Conservation (phyloP, 2,888 invertebrate genomes). For the Lingula anatina region DNA sequence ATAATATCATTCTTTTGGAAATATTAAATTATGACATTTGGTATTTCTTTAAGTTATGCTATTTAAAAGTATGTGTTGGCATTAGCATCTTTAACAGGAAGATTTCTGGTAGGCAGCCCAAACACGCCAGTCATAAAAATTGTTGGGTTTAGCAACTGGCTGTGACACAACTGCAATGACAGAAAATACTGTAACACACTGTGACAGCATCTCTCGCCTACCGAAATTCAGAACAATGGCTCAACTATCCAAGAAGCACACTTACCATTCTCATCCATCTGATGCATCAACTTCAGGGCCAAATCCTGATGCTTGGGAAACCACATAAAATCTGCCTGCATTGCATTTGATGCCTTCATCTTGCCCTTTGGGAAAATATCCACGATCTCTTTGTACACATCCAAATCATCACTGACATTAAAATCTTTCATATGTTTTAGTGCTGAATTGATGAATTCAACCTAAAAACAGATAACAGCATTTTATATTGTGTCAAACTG, state of each 20-base stretch:
- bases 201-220: no score
- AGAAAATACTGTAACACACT: no score
- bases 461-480: no score
- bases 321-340: slow-evolving; percentile 86
- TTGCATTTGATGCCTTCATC: slow-evolving; percentile 68
- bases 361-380: slow-evolving; percentile 79
- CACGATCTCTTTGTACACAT: slow-evolving; percentile 72
- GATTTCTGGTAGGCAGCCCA: no score
- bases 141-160: background rate
- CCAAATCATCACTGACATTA: slow-evolving; percentile 72
- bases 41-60: no score
- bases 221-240: no score
- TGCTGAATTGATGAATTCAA: slow-evolving; percentile 90
- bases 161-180: background rate
- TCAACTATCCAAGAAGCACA: no score
- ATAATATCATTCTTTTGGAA: background rate
- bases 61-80: no score
- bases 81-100: background rate
- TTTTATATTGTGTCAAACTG: no score
- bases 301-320: slow-evolving; percentile 95
- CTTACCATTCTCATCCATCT: slow-evolving; percentile 90
- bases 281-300: slow-evolving; percentile 79
- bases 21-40: background rate
- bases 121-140: background rate
- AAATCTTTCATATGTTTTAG: slow-evolving; percentile 82